These are phyloP conservation scores for Crypturellus tataupa DNA, from an alignment of 2,797 vertebrate genomes.

Conservation along the genomic window DNA sequence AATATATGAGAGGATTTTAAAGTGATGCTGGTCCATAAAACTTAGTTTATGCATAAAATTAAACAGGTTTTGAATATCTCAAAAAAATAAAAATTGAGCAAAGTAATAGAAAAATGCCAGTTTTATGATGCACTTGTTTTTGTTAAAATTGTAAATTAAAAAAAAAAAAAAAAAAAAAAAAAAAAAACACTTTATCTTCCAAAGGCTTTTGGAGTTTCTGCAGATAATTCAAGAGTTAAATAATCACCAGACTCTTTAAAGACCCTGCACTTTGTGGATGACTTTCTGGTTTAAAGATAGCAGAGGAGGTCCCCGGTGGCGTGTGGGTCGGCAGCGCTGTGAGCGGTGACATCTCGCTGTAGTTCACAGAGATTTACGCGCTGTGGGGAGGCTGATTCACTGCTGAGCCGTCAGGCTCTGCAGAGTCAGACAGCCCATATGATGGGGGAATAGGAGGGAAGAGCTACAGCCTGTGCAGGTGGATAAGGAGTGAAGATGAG, in stretches of 20 bases:
- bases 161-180: not conserved
- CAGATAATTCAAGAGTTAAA: not conserved
- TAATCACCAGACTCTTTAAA: not conserved
- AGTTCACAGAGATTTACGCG: accelerated
- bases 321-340: not conserved
- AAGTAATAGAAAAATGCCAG: not conserved
- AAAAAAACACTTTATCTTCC: not conserved
- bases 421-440: not conserved
- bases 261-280: not conserved
- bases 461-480: not conserved
- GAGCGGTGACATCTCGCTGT: accelerated
- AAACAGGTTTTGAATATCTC: accelerated
- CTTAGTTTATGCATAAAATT: not conserved
- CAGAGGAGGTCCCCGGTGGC: not conserved
- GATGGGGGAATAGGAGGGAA: not conserved
- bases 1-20: not conserved
- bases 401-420: not conserved
- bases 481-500: not conserved
- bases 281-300: not conserved
- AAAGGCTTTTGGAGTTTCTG: not conserved
- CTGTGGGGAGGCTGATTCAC: not conserved
- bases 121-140: not conserved
- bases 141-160: not conserved
- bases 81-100: not conserved
- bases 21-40: not conserved